Conservation (phyloP, 2,113 vertebrate species). For the Carollia perspicillata region DNA sequence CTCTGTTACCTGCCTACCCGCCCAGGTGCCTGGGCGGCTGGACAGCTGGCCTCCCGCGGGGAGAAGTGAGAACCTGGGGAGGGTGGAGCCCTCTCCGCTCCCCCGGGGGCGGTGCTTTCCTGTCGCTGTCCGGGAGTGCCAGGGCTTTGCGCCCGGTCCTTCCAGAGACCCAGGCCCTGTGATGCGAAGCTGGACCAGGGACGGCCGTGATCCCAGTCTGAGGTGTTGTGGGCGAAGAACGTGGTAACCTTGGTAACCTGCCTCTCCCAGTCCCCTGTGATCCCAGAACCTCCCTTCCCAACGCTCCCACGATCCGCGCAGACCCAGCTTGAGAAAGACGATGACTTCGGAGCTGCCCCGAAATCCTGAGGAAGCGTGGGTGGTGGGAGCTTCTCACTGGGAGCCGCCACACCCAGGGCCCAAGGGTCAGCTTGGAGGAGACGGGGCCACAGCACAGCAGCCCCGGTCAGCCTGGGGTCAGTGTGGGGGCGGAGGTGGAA, state of each 20-base stretch:
- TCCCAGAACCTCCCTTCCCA: not conserved
- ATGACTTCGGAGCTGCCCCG: fast-evolving
- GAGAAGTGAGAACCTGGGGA: fast-evolving
- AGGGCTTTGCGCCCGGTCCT: too few species aligned
- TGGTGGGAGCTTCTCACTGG: not conserved
- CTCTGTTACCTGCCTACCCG: not conserved
- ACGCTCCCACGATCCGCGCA: not conserved
- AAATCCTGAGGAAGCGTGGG: not conserved
- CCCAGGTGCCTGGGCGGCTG: fast-evolving
- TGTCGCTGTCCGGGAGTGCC: too few species aligned
- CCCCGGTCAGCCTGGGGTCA: too few species aligned
- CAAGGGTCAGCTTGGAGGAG: fast-evolving
- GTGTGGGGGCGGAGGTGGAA: not conserved
- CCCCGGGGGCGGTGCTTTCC: too few species aligned
- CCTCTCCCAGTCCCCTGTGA: not conserved
- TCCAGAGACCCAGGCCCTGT: too few species aligned
- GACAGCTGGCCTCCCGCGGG: too few species aligned
- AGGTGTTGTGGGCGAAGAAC: not conserved
- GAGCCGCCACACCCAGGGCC: not conserved
- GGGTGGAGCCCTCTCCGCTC: too few species aligned
- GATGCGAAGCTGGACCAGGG: too few species aligned
- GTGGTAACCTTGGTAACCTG: not conserved
- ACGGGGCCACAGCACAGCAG: fast-evolving
- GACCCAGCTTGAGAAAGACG: not conserved
- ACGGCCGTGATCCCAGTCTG: not conserved